These are phyloP conservation scores for Eptatretus burgeri DNA, from an alignment of 2,113 vertebrate species.

Conservation along the genomic window DNA sequence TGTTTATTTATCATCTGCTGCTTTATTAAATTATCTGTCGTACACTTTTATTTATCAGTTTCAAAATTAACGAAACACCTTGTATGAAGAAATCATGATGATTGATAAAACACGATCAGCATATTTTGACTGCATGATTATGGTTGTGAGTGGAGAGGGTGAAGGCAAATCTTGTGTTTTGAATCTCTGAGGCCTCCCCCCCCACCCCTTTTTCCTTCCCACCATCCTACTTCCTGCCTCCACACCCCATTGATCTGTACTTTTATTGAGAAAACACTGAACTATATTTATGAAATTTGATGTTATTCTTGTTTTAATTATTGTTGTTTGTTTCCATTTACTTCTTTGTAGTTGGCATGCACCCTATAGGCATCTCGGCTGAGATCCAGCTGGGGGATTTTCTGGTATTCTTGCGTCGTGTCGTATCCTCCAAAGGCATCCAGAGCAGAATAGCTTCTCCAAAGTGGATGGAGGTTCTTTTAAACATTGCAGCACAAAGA, in stretches of 20 bases:
- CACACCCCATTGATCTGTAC: background rate
- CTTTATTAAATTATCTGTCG: too few relatives aligned
- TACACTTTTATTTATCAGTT: too few relatives aligned
- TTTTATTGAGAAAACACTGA: background rate
- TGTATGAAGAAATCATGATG: too few relatives aligned
- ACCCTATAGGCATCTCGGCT: slow-evolving; percentile 54
- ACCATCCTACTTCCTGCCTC: background rate
- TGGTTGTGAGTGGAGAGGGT: too few relatives aligned
- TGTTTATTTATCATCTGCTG: too few relatives aligned
- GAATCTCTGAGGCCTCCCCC: too few relatives aligned
- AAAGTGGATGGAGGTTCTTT: slow-evolving; percentile 87
- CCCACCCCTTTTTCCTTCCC: background rate
- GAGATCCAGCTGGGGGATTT: slow-evolving; percentile 84
- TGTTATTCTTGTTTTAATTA: slow-evolving; percentile 13
- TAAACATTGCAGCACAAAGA: slow-evolving; percentile 87
- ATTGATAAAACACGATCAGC: too few relatives aligned
- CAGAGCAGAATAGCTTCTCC: slow-evolving; percentile 96
- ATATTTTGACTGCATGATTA: too few relatives aligned
- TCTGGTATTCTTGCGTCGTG: slow-evolving; percentile 64
- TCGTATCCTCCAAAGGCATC: slow-evolving; percentile 89
- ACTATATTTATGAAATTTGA: background rate
- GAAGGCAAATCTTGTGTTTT: too few relatives aligned
- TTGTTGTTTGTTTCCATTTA: slow-evolving; percentile 14
- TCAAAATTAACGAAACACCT: too few relatives aligned
- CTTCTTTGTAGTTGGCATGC: slow-evolving; percentile 20